Base-by-base conservation (phyloP, 2,113 vertebrate species). In the Lophochroa leadbeateri region DNA sequence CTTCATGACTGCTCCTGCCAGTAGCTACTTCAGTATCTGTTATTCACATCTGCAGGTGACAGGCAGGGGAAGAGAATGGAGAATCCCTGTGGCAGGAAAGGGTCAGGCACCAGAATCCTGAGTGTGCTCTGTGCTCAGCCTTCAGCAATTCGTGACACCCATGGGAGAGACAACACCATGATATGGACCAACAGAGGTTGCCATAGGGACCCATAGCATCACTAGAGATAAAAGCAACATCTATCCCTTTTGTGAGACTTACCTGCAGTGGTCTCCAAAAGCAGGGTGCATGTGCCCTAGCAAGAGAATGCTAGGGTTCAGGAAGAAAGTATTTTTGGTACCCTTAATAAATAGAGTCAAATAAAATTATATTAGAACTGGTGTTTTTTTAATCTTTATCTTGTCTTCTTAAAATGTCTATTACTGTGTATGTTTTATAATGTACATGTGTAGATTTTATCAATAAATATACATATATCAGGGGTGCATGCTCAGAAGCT, bases 181-280 rank as follows among this genome's bases (percentile, higher is more conserved):
- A 3, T 3, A 71, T 0, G 3, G 41, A 61, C 35, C 2, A 2
- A 37, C 1, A 2, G 46, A 71, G 37, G 25, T 55, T 50, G 46
- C 57, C 8, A 4, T 70, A 37, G 63, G 49, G 72, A 67, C 19
- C 52, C 64, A 58, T 18, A 79, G 17, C 5, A 0, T 58, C 61
- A 23, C 27, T 11, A 27, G 37, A 23, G 39, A 27, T 72, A 46
- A 37, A 75, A 49, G 31, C 77, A 67, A 23, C 5, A 12, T 29
- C 17, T 23, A 49, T 27, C 37, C 28, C 18, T 65, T 27, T 28
- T 19, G 15, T 24, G 20, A 57, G 53, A 12, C 20, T 43, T 24
- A 18, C 2, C 37, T 46, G 52, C 60, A 55, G 20, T 8, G 4
- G 10, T n/a, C 52, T 67, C 35, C 17, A 33, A 70, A 86, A 39